Evolutionary conservation across 2,113 vertebrate species (phyloP).

Genomic region (Protobothrops mucrosquamatus): DNA sequence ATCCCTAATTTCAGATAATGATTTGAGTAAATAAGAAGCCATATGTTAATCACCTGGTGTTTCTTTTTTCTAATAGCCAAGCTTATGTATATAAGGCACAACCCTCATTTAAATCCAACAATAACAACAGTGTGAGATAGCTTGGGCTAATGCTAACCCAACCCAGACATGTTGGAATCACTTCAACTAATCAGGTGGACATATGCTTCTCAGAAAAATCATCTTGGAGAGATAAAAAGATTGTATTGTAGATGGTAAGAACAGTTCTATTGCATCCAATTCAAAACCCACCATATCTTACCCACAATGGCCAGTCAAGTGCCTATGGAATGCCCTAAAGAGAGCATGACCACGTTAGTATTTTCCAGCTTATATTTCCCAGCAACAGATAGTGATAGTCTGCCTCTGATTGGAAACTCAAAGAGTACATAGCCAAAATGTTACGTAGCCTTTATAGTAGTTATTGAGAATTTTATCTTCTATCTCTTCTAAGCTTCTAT

Average conservation of each 20-base stretch:
- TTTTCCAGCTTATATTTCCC: not conserved
- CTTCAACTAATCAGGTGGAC: not conserved
- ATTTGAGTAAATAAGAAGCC: not conserved
- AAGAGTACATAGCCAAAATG: not conserved
- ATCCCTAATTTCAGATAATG: not conserved
- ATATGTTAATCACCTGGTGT: not conserved
- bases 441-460: not conserved
- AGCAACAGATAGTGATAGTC: not conserved
- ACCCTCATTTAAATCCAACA: not conserved
- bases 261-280: not conserved
- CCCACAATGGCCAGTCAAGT: not conserved
- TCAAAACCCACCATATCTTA: not conserved
- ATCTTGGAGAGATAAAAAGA: not conserved
- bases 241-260: not conserved
- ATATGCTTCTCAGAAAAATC: not conserved
- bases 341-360: not conserved
- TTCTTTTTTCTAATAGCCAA: not conserved
- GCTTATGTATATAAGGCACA: not conserved
- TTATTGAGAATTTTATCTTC: not conserved
- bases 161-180: not conserved
- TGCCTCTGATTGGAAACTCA: not conserved
- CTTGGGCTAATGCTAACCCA: not conserved
- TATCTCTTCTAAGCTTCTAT: not conserved
- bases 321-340: not conserved
- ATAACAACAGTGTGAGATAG: not conserved